Conservation (phyloP, 1,140 invertebrate species). For the Magallana angulata region DNA sequence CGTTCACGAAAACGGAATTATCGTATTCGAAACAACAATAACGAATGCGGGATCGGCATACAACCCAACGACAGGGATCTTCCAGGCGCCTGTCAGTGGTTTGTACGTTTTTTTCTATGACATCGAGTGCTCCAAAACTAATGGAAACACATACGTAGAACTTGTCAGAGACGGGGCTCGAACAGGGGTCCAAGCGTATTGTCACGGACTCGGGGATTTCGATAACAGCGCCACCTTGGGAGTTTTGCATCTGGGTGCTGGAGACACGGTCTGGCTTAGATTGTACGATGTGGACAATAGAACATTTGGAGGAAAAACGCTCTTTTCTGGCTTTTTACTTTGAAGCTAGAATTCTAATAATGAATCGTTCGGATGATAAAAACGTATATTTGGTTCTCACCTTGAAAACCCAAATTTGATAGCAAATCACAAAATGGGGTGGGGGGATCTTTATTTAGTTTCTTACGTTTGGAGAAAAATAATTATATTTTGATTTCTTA, state of each 20-base stretch:
- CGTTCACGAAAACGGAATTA: not conserved
- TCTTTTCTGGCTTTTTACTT: slow-evolving; percentile 16
- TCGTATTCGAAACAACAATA: not conserved
- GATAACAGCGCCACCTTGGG: slow-evolving; percentile 16
- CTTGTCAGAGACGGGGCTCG: slow-evolving; percentile 9
- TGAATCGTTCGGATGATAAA: no score
- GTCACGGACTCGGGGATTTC: not conserved
- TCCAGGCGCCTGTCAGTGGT: not conserved
- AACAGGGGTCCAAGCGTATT: not conserved
- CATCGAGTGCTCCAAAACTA: not conserved
- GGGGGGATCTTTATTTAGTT: no score
- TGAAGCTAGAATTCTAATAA: no score
- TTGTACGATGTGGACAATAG: slow-evolving; percentile 4
- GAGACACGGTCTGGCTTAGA: slow-evolving; percentile 19
- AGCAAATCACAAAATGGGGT: no score
- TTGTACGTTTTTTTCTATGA: not conserved
- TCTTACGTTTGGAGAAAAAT: no score
- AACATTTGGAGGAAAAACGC: not conserved
- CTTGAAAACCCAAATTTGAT: no score
- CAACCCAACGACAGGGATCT: not conserved
- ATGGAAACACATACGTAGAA: slow-evolving; percentile 11
- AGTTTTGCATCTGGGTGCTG: not conserved
- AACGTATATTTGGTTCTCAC: no score
- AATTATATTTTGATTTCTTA: no score
- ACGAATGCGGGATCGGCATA: not conserved